These are phyloP conservation scores for Anableps anableps DNA, from an alignment of 2,797 vertebrate genomes.

Conservation along the genomic window DNA sequence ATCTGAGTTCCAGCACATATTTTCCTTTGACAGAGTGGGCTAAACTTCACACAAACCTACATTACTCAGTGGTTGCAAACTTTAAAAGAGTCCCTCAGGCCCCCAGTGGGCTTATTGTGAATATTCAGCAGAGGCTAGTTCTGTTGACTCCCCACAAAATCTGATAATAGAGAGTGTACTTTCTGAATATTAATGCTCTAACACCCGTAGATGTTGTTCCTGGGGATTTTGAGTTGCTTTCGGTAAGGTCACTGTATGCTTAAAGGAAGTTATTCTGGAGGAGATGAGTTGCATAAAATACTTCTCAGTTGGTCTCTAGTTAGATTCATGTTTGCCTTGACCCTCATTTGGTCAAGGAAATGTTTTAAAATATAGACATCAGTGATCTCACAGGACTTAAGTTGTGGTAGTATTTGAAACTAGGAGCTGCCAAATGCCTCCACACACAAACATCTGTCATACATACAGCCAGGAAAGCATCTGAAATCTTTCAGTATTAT, in stretches of 20 bases:
- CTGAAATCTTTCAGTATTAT: too few relatives aligned
- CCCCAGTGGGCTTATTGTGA: not conserved
- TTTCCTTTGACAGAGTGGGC: not conserved
- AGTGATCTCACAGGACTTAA: not conserved
- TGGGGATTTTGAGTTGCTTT: not conserved
- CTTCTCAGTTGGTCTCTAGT: not conserved
- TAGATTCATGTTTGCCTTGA: not conserved
- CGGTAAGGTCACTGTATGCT: not conserved
- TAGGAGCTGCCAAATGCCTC: not conserved
- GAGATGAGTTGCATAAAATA: not conserved
- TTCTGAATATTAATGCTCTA: not conserved
- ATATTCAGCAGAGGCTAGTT: not conserved
- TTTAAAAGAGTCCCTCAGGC: too few relatives aligned
- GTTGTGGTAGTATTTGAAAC: not conserved
- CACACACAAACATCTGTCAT: not conserved
- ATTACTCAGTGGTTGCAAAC: not conserved
- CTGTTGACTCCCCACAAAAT: not conserved
- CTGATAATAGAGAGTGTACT: not conserved
- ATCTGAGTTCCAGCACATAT: not conserved
- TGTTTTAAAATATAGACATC: not conserved
- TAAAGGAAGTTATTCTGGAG: not conserved
- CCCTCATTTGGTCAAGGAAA: not conserved
- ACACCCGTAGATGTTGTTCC: not conserved
- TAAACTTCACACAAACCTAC: not conserved
- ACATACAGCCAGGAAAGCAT: too few relatives aligned